These are phyloP conservation scores for Leptogaster cylindrica DNA, from an alignment of 2,888 invertebrate genomes.

Conservation along the genomic window DNA sequence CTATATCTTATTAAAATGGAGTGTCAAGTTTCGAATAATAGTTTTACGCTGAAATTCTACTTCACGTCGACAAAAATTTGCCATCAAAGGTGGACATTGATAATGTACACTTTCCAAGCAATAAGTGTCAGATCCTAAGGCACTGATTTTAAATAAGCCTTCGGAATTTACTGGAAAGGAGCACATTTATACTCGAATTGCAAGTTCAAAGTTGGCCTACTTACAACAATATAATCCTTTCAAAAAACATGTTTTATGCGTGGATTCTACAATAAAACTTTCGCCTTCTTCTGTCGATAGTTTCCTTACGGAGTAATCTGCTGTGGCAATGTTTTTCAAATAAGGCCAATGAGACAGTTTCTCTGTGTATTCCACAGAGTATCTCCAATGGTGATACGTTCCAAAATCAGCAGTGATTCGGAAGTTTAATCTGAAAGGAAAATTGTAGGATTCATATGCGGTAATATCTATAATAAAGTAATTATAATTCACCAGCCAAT, in stretches of 20 bases:
- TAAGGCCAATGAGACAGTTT: conserved; percentile 70
- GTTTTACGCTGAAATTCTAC: conserved; percentile 61
- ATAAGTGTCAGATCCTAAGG: conserved; percentile 62
- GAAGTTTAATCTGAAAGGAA: conserved; percentile 66
- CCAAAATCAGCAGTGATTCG: conserved; percentile 70
- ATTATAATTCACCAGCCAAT: neutral
- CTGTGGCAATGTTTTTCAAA: conserved; percentile 66
- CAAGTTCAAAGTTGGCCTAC: conserved; percentile 53
- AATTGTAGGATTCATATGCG: neutral
- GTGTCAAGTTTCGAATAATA: conserved; percentile 59
- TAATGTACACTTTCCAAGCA: conserved; percentile 66
- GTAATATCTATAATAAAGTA: neutral
- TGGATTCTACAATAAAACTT: conserved; percentile 67
- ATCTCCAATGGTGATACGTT: conserved; percentile 73
- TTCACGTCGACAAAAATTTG: conserved; percentile 66
- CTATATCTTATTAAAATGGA: conserved; percentile 47
- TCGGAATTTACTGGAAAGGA: conserved; percentile 67
- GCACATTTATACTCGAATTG: conserved; percentile 55
- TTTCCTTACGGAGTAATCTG: conserved; percentile 67
- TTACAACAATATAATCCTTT: conserved; percentile 67
- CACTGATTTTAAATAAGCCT: conserved; percentile 68
- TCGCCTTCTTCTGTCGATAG: conserved; percentile 58
- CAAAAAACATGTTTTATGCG: conserved; percentile 70
- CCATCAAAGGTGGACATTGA: conserved; percentile 69
- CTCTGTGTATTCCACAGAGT: conserved; percentile 71